These are phyloP conservation scores for Teleogryllus occipitalis DNA, from an alignment of 1,140 invertebrate genomes.

Conservation along the genomic window DNA sequence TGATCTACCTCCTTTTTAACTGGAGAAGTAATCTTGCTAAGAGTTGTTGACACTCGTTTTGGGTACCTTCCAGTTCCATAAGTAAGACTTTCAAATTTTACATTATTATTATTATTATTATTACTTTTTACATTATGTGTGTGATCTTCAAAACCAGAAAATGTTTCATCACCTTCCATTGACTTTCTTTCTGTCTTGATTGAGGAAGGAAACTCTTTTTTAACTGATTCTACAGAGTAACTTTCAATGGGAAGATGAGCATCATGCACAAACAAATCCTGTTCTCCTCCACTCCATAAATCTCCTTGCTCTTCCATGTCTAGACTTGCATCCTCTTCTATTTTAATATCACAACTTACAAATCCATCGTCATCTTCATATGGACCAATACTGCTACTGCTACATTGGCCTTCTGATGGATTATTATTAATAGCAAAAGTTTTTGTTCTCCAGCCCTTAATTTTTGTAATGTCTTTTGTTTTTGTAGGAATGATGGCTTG, in stretches of 20 bases:
- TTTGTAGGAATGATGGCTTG: slow-evolving; percentile 24
- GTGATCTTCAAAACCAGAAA: background rate
- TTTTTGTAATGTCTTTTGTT: slow-evolving; percentile 27
- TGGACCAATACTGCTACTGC: background rate
- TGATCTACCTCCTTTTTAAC: too few species aligned
- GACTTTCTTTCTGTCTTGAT: background rate
- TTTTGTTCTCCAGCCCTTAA: slow-evolving; percentile 27
- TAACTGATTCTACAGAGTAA: background rate
- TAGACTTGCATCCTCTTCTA: background rate
- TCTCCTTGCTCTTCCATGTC: slow-evolving; percentile 8
- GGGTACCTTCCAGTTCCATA: background rate
- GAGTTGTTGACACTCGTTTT: background rate
- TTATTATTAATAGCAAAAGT: slow-evolving; percentile 21
- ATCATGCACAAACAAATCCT: background rate
- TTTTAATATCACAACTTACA: slow-evolving; percentile 18
- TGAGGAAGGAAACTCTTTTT: background rate
- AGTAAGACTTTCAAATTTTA: background rate
- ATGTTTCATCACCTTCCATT: background rate
- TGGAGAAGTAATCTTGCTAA: background rate
- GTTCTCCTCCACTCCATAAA: slow-evolving; percentile 4
- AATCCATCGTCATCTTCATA: slow-evolving; percentile 18
- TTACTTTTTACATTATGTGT: background rate
- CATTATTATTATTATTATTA: too few species aligned
- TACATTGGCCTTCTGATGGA: background rate
- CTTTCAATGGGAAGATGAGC: background rate